A percentile compares a stretch with the other conserved stretches of the same genome.
phyloP scores from a whole-genome alignment of 1,140 invertebrate genomes.

The Drosophila nigrodunni region DNA sequence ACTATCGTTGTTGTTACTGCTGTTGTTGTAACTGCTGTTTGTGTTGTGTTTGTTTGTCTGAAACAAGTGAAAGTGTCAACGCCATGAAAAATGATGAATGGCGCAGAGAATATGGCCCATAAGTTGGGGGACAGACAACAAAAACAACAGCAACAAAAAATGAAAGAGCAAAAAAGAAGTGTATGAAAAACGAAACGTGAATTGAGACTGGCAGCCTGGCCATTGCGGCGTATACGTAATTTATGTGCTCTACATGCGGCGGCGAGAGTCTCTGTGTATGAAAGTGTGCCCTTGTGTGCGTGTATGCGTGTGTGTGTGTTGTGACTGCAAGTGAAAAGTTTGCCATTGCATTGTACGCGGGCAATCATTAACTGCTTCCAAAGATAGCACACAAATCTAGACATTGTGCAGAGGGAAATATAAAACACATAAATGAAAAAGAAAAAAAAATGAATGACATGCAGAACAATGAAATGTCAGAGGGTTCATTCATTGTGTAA shows the following conservation, averaged over 20 bases:
- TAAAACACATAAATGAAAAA: conserved; percentile 3
- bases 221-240: conserved; percentile 80
- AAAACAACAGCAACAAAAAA: neutral
- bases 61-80: conserved; percentile 82
- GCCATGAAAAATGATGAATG: conserved; percentile 79
- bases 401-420: neutral
- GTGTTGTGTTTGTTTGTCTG: conserved; percentile 65
- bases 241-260: conserved; percentile 59
- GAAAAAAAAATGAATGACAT: neutral
- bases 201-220: conserved; percentile 48
- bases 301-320: conserved; percentile 13
- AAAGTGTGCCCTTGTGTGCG: conserved; percentile 1
- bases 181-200: conserved; percentile 9
- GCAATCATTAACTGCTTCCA: conserved; percentile 50
- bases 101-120: conserved; percentile 52
- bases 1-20: conserved; percentile 19
- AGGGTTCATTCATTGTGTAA: neutral
- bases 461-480: conserved; percentile 17
- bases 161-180: neutral
- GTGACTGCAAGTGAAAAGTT: conserved; percentile 64
- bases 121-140: conserved; percentile 29
- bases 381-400: conserved; percentile 38
- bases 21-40: conserved; percentile 34
- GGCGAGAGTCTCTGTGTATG: neutral
- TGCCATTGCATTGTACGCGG: conserved; percentile 19